A percentile compares a stretch with the other conserved stretches of the same genome.
Evolutionary conservation across 2,888 invertebrate genomes (phyloP).

Genomic region (Dolichomitus sp.): DNA sequence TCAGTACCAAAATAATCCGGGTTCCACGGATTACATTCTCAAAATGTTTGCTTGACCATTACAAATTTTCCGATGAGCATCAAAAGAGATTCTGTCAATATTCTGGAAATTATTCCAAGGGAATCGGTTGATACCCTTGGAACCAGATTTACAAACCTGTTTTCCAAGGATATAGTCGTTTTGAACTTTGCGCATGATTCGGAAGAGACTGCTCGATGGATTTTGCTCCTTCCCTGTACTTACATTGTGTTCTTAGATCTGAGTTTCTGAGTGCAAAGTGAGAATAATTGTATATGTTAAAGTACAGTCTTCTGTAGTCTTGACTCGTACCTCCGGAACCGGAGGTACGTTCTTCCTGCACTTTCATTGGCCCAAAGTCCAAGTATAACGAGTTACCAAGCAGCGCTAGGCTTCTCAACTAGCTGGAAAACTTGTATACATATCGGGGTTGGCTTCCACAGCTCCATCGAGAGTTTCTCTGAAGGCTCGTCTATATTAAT

Average conservation of each 20-base stretch:
- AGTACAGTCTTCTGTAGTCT: conserved; percentile 1
- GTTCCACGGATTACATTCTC: no score
- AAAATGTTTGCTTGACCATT: no score
- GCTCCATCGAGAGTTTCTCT: conserved; percentile 52
- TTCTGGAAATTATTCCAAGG: no score
- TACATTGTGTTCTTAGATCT: neutral
- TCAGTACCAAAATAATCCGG: no score
- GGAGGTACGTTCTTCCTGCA: conserved; percentile 1
- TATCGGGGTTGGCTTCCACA: conserved; percentile 7
- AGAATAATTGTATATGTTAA: neutral
- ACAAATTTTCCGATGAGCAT: no score
- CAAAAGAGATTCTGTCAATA: no score
- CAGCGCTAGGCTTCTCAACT: neutral
- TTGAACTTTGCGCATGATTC: neutral
- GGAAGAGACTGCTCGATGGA: neutral
- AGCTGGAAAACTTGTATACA: conserved; percentile 33
- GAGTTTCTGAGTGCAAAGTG: neutral
- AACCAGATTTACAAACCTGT: no score
- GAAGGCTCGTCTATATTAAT: conserved; percentile 62
- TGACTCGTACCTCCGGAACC: neutral
- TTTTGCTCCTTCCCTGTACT: neutral
- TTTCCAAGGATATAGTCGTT: no score
- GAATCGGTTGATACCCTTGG: no score
- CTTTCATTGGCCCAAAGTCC: conserved; percentile 12
- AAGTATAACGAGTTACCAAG: conserved; percentile 7